Percentiles rank a stretch among this genome's conserved stretches.
Evolutionary conservation across 2,888 invertebrate species (phyloP).

Genomic region (Drosophila fulvimacula): DNA sequence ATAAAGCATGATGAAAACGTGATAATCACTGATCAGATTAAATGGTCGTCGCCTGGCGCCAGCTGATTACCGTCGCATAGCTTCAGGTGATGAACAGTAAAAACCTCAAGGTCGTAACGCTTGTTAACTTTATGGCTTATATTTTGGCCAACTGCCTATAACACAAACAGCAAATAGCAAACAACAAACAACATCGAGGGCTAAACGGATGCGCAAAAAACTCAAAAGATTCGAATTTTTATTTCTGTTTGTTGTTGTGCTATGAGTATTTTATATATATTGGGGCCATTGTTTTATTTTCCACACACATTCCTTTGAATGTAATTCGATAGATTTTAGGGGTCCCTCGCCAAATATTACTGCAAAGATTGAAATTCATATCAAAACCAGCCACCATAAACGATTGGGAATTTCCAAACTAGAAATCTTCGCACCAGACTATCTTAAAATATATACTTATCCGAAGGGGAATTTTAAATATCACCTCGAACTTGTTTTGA

Average conservation of each 20-base stretch:
- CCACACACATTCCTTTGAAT: slow-evolving; percentile 54
- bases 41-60: slow-evolving; percentile 76
- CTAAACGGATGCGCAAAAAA: slow-evolving; percentile 52
- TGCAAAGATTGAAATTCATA: slow-evolving; percentile 20
- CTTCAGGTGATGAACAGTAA: slow-evolving; percentile 77
- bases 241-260: slow-evolving; percentile 44
- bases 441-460: slow-evolving; percentile 58
- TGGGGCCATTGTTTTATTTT: slow-evolving; percentile 55
- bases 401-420: slow-evolving; percentile 75
- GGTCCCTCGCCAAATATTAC: slow-evolving; percentile 26
- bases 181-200: slow-evolving; percentile 28
- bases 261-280: slow-evolving; percentile 45
- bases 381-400: slow-evolving; percentile 64
- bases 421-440: slow-evolving; percentile 57
- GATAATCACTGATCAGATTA: slow-evolving; percentile 81
- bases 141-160: slow-evolving; percentile 51
- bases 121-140: slow-evolving; percentile 71
- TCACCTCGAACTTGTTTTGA: slow-evolving; percentile 70
- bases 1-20: slow-evolving; percentile 81
- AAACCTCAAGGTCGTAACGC: slow-evolving; percentile 71
- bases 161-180: slow-evolving; percentile 6
- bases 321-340: slow-evolving; percentile 58
- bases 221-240: slow-evolving; percentile 52
- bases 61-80: slow-evolving; percentile 73
- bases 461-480: slow-evolving; percentile 49